phyloP scores from a whole-genome alignment of 2,888 invertebrate genomes.

The Drosophila maculinotata region DNA sequence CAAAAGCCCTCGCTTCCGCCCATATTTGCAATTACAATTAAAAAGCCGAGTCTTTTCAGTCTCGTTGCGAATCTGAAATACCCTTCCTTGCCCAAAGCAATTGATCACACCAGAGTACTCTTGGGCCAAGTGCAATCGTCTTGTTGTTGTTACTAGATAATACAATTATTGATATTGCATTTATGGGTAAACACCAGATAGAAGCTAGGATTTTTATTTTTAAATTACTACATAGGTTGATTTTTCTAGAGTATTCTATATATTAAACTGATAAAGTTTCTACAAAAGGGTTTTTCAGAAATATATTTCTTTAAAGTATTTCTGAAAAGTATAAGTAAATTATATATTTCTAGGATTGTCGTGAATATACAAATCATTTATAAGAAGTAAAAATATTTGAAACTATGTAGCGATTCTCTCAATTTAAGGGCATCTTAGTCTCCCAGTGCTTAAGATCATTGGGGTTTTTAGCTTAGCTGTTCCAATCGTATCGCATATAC shows the following conservation, averaged over 20 bases:
- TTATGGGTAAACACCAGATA: not conserved
- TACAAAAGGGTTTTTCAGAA: no score
- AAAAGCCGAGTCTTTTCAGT: slow-evolving; percentile 24
- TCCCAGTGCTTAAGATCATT: not conserved
- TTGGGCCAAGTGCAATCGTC: not conserved
- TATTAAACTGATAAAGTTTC: no score
- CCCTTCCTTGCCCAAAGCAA: slow-evolving; percentile 8
- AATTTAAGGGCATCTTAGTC: not conserved
- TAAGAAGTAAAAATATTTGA: no score
- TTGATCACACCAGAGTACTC: not conserved
- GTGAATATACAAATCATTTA: no score
- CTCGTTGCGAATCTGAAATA: slow-evolving; percentile 11
- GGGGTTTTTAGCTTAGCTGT: not conserved
- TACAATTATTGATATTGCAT: not conserved
- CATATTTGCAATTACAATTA: slow-evolving; percentile 76
- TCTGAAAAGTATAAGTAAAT: no score
- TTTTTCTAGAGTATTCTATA: no score
- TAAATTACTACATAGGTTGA: no score
- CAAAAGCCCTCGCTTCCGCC: slow-evolving; percentile 66
- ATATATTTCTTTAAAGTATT: no score
- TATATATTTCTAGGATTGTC: no score
- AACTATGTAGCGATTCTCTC: no score
- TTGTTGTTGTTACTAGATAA: not conserved
- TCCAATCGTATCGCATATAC: not conserved
- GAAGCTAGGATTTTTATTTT: no score